Percentiles rank a stretch among this genome's conserved stretches.
These are phyloP conservation scores for Epirrita christyi DNA, from an alignment of 2,888 invertebrate species.

Conservation along the genomic window DNA sequence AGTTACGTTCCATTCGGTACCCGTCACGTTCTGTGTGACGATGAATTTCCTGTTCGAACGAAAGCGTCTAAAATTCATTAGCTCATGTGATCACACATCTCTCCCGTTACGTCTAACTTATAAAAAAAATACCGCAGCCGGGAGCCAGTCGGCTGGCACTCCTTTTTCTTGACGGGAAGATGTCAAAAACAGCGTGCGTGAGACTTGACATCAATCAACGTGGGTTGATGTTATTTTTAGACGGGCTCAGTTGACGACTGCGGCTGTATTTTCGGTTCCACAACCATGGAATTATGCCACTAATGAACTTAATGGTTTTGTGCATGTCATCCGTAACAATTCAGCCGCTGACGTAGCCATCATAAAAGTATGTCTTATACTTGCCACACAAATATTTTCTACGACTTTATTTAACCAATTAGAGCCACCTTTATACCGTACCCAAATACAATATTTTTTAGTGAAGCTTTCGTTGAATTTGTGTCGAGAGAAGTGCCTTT, in stretches of 20 bases:
- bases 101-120: constrained; percentile 62
- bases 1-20: constrained; percentile 43
- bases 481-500: background rate
- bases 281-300: constrained; percentile 35
- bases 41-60: constrained; percentile 62
- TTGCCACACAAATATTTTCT: no score
- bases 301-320: constrained; percentile 38
- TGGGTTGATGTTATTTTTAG: constrained; percentile 70
- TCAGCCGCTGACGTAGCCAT: background rate
- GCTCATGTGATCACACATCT: constrained; percentile 57
- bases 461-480: background rate
- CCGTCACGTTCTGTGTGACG: constrained; percentile 51
- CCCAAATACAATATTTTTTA: background rate
- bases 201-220: constrained; percentile 78
- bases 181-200: constrained; percentile 76
- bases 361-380: no score
- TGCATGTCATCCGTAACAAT: constrained; percentile 16
- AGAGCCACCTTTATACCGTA: no score
- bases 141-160: constrained; percentile 65
- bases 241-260: constrained; percentile 55
- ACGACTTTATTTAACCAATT: no score
- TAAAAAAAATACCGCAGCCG: constrained; percentile 57
- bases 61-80: constrained; percentile 62
- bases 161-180: constrained; percentile 68
- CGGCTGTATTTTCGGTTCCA: constrained; percentile 50